Base-by-base conservation (phyloP, 1,140 invertebrate species). In the Drosophila pseudoobscura region DNA sequence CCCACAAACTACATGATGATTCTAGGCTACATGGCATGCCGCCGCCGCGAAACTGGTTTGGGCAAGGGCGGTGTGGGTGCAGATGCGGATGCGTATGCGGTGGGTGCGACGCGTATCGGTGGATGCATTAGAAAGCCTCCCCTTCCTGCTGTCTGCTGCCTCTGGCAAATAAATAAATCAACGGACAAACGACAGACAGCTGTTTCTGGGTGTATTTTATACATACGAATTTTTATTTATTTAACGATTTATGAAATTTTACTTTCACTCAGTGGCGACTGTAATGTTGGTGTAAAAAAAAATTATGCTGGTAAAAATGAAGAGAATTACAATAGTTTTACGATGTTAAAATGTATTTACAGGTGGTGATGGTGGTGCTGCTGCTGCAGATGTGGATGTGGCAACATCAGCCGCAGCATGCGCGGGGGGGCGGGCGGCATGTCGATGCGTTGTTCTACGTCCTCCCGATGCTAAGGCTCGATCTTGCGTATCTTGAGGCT, bases 401-500 rank as follows among this genome's bases (percentile, higher is more conserved):
- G 82, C 63, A 80, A 68, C 70, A 26, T 26, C 56, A 17, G 52
- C n/a, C 7, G 62, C 24, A 41, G 46, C 49, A 15, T 51, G 22
- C 11, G 66, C 57, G 41, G 60, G 45, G 63, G 47, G 61, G 31
- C 31, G 35, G 35, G 35, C 11, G 35, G 35, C 35, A 39, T 11
- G 11, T 39, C 35, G 11, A 39, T 39, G 35, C 35, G 35, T 39
- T 57, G 58, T 5, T 26, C 24, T 35, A 15, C 11, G 26, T 57
- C 8, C 29, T 56, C 24, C 3, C 51, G 41, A 24, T 78, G 68
- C 66, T 80, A 75, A 50, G 74, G 80, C n/a, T 89, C 80, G 24
- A 88, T 88, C 62, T 88, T 88, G 22, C 83, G 84, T 43, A 88
- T 88, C 46, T 87, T 87, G 0, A 88, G 75, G n/a, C 64, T 31